Evolutionary conservation across 2,113 vertebrate species (phyloP).

Genomic region (Procavia capensis): DNA sequence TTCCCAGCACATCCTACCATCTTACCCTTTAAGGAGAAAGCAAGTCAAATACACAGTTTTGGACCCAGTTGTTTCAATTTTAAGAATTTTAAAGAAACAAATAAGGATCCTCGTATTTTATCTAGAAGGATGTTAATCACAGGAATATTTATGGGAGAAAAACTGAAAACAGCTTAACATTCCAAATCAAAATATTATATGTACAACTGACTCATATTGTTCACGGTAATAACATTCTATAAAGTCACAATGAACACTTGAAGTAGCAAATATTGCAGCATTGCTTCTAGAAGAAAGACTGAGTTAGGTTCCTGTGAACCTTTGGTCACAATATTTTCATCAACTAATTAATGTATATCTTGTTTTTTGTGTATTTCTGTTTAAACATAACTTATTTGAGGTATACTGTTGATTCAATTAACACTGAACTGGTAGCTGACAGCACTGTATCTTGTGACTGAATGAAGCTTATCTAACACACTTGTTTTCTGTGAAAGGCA

Average conservation of each 20-base stretch:
- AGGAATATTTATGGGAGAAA: not conserved
- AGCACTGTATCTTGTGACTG: not conserved
- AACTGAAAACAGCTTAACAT: conserved; percentile 25
- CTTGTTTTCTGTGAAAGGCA: not conserved
- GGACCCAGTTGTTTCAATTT: not conserved
- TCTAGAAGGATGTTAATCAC: not conserved
- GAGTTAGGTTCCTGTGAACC: not conserved
- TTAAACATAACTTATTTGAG: not conserved
- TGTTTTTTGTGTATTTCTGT: not conserved
- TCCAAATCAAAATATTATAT: not conserved
- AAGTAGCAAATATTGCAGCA: not conserved
- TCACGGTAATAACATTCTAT: not conserved
- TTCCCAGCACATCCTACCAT: not conserved
- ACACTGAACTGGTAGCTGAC: not conserved
- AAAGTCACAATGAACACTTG: not conserved
- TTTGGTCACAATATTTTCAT: no score
- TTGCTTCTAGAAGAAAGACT: not conserved
- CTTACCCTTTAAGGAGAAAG: not conserved
- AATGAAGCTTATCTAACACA: no score
- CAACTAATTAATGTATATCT: not conserved
- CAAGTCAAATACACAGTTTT: not conserved
- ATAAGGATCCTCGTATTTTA: not conserved
- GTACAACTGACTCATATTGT: not conserved
- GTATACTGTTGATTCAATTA: not conserved
- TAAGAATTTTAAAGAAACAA: conserved; percentile 16